Base-by-base conservation (phyloP, 2,113 vertebrate species). In the Pycnonotus jocosus region DNA sequence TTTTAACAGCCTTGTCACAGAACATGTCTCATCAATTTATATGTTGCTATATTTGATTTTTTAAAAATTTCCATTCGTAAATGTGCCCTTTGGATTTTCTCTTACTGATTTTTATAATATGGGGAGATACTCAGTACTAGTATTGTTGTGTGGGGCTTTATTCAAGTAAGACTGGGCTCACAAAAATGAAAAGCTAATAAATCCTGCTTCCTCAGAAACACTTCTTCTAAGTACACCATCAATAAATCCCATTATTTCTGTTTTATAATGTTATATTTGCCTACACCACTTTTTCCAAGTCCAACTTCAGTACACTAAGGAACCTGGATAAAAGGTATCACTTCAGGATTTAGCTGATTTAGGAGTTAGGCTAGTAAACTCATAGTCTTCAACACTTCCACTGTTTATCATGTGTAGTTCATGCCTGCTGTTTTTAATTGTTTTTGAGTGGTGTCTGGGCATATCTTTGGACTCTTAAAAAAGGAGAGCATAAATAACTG, bases 221-320 rank as follows among this genome's bases (percentile, higher is more conserved):
- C 8, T 35, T 70, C 38, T 90, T 81, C 15, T 57, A 16, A 77
- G 33, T 64, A 42, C 4, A 14, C 1, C 4, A 47, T 47, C 30
- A 5, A 1, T 69, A 5, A 33, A 42, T 73, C 44, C 28, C 16
- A 27, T 48, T 80, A 31, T 38, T 81, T 90, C 47, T 71, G 5
- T 50, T 61, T 54, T 68, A 21, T 54, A 35, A 27, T 4, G 5
- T 38, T 82, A 13, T 12, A 2, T 47, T 30, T 61, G 31, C 19
- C 60, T 53, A 23, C 9, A 14, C 9, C 0, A 0, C 44, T 86
- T 17, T 60, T 73, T 86, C 5, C 0, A 68, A 62, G 24, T 70
- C 35, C 27, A 33, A 1, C 16, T 33, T 73, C 1, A 57, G 58
- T 57, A 33, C 16, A 5, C 23, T 77, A 3, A 53, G 40, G 37